phyloP scores from a whole-genome alignment of 2,888 invertebrate genomes.

The Bellardia bayeri region DNA sequence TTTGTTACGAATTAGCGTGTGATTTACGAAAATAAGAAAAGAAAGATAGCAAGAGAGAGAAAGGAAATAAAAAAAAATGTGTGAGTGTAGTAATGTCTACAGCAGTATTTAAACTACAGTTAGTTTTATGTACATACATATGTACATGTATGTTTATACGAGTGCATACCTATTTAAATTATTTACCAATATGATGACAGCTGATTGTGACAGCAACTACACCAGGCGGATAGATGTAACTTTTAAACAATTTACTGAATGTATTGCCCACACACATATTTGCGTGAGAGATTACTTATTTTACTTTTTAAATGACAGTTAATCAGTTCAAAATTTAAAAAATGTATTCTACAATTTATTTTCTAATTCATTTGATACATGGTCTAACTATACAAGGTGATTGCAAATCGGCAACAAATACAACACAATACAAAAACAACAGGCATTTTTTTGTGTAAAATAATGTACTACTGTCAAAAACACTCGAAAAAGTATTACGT shows the following conservation, averaged over 20 bases:
- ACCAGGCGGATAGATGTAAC: not conserved
- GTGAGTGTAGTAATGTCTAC: not conserved
- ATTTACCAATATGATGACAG: conserved; percentile 15
- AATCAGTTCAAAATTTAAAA: not conserved
- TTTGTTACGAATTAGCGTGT: conserved; percentile 56
- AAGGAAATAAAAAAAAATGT: not conserved
- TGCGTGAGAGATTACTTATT: not conserved
- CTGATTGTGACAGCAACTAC: not conserved
- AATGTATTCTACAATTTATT: too few relatives aligned
- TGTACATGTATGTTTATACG: not conserved
- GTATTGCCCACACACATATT: not conserved
- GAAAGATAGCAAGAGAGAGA: not conserved
- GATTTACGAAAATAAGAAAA: conserved; percentile 46
- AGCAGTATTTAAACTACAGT: conserved; percentile 4
- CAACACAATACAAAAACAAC: too few relatives aligned
- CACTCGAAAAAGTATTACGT: too few relatives aligned
- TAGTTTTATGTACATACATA: not conserved
- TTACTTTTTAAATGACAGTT: not conserved
- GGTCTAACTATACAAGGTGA: too few relatives aligned
- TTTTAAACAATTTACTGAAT: not conserved
- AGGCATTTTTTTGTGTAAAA: too few relatives aligned
- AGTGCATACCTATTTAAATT: not conserved
- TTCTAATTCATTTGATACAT: too few relatives aligned
- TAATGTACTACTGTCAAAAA: too few relatives aligned
- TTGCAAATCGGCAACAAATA: too few relatives aligned